A percentile compares a stretch with the other conserved stretches of the same genome.
Conservation (phyloP, 2,888 invertebrate genomes). For the Cryptocephalus primarius region DNA sequence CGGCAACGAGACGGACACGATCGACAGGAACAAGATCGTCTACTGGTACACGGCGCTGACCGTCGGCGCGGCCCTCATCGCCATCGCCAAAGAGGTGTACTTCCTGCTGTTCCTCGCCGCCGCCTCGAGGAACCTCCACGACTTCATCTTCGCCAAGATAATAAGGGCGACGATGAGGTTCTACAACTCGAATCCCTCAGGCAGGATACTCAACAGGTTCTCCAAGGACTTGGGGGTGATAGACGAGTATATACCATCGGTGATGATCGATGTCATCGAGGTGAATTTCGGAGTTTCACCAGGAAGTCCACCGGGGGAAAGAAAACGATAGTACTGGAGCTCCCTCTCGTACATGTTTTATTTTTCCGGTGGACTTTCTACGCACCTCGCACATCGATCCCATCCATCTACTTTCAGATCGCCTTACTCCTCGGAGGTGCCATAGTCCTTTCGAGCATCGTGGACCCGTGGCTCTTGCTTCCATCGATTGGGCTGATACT, state of each 20-base stretch:
- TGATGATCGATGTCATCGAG: slow-evolving; percentile 30
- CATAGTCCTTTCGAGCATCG: slow-evolving; percentile 56
- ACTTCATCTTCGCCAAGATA: slow-evolving; percentile 27
- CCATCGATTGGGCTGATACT: slow-evolving; percentile 53
- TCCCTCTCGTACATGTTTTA: too few species aligned
- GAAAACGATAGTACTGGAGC: too few species aligned
- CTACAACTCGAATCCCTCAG: slow-evolving; percentile 33
- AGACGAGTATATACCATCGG: slow-evolving; percentile 49
- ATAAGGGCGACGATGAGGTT: slow-evolving; percentile 32
- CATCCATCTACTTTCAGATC: slow-evolving; percentile 19
- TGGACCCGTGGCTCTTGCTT: slow-evolving; percentile 58
- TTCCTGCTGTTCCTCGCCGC: slow-evolving; percentile 30
- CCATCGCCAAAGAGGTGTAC: slow-evolving; percentile 28
- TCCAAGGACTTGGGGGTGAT: slow-evolving; percentile 44
- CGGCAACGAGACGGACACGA: slow-evolving; percentile 13
- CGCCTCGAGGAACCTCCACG: slow-evolving; percentile 31
- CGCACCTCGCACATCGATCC: too few species aligned
- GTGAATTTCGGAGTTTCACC: slow-evolving; percentile 14
- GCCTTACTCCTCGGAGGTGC: slow-evolving; percentile 54
- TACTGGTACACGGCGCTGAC: slow-evolving; percentile 40
- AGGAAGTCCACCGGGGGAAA: too few species aligned
- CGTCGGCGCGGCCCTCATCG: slow-evolving; percentile 33
- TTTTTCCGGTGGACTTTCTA: too few species aligned
- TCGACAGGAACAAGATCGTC: slow-evolving; percentile 28
- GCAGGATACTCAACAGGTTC: slow-evolving; percentile 35